phyloP scores from a whole-genome alignment of 2,888 invertebrate species.

The Parthenolecanium corni region DNA sequence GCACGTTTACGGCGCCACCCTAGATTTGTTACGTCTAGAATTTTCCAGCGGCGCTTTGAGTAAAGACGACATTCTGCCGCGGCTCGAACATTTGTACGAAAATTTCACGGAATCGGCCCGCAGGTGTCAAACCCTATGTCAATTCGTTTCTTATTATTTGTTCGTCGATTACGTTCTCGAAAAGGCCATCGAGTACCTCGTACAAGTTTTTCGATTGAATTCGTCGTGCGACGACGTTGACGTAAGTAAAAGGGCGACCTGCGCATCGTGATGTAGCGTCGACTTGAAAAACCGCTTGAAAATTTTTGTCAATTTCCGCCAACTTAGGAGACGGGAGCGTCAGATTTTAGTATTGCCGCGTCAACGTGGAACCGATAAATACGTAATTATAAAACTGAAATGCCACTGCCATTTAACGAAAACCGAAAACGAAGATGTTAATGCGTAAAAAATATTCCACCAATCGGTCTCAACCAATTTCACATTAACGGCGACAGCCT shows the following conservation, averaged over 20 bases:
- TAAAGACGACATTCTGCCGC: neutral
- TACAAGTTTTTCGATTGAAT: neutral
- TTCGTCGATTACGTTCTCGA: neutral
- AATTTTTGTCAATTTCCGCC: too few species aligned
- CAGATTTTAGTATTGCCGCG: too few species aligned
- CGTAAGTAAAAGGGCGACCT: neutral
- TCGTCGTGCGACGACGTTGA: neutral
- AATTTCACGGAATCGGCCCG: neutral
- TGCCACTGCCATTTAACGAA: too few species aligned
- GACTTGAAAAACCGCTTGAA: too few species aligned
- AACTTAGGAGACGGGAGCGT: too few species aligned
- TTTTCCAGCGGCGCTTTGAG: neutral
- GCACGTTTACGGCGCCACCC: constrained; percentile 1
- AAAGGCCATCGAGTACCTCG: neutral
- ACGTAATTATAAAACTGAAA: too few species aligned
- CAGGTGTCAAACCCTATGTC: neutral
- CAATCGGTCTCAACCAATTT: too few species aligned
- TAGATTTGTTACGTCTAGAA: constrained; percentile 7
- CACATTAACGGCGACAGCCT: too few species aligned
- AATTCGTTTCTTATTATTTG: constrained; percentile 5
- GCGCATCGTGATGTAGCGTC: too few species aligned
- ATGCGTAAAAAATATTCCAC: too few species aligned
- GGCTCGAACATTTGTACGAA: neutral
- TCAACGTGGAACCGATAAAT: too few species aligned
- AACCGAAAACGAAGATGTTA: too few species aligned